Evolutionary conservation across 2,797 vertebrate genomes (phyloP).

Genomic region (Aphelocoma californica): DNA sequence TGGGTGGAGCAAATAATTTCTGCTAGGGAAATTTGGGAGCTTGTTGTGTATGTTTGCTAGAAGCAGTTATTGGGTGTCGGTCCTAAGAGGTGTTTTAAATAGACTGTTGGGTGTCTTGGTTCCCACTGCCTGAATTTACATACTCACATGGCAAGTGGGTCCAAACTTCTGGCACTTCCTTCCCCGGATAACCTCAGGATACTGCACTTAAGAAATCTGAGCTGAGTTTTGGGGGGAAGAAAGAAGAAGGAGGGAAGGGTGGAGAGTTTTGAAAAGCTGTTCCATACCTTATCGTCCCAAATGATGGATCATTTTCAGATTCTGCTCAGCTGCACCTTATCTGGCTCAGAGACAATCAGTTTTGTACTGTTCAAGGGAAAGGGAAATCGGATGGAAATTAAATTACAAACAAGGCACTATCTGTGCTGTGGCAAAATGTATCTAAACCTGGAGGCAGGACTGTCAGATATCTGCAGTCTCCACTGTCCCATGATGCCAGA

Average conservation of each 20-base stretch:
- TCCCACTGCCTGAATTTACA: slow-evolving; percentile 38
- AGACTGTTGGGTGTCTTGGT: background rate
- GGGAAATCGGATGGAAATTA: slow-evolving; percentile 27
- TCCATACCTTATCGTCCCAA: background rate
- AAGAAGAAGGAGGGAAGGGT: background rate
- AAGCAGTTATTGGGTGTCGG: slow-evolving; percentile 17
- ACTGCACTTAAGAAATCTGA: background rate
- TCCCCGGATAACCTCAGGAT: background rate
- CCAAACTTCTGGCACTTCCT: background rate
- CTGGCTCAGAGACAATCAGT: background rate
- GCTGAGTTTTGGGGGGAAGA: background rate
- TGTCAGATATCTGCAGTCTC: background rate
- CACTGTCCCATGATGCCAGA: background rate
- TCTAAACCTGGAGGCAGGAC: background rate
- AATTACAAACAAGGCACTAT: slow-evolving; percentile 1
- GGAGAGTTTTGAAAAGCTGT: background rate
- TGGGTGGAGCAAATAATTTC: slow-evolving; percentile 58
- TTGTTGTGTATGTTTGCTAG: slow-evolving; percentile 44
- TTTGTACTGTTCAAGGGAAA: slow-evolving; percentile 1
- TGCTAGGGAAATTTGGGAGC: slow-evolving; percentile 49
- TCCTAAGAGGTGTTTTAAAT: slow-evolving; percentile 36
- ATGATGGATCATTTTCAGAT: background rate
- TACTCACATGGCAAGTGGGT: background rate
- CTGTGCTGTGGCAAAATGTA: background rate
- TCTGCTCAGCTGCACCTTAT: background rate